Evolutionary conservation across 2,888 invertebrate species (phyloP).

Genomic region (Drosophila formosana): DNA sequence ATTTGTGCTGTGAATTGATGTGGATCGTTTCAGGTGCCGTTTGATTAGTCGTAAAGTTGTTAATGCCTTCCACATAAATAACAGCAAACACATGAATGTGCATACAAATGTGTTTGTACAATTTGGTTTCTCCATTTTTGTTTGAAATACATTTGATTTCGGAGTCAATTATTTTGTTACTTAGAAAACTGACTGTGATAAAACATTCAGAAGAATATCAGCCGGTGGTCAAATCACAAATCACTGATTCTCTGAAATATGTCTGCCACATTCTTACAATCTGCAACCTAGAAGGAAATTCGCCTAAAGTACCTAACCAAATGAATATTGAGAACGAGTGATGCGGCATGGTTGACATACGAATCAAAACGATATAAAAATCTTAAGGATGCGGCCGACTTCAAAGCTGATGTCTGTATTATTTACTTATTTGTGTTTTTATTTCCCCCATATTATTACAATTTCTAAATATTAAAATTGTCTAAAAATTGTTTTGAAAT

Average conservation of each 20-base stretch:
- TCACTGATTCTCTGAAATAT: background rate
- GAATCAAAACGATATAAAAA: no score
- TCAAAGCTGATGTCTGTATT: no score
- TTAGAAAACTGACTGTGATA: background rate
- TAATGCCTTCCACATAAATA: constrained; percentile 32
- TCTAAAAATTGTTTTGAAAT: background rate
- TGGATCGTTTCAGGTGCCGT: constrained; percentile 32
- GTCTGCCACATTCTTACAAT: background rate
- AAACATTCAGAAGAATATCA: background rate
- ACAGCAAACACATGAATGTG: constrained; percentile 1
- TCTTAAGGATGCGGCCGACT: no score
- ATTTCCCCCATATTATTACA: background rate
- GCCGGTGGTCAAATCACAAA: background rate
- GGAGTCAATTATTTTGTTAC: background rate
- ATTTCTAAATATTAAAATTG: no score
- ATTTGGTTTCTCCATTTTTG: background rate
- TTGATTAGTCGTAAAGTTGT: constrained; percentile 63
- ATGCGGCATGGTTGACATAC: no score
- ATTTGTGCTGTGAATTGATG: constrained; percentile 34
- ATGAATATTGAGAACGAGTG: background rate
- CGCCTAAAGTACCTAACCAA: background rate
- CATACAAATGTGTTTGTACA: background rate
- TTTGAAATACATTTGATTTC: constrained; percentile 2
- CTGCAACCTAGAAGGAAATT: background rate
- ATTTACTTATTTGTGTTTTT: background rate